Conservation (phyloP, 1,140 invertebrate genomes). For the Brachionus plicatilis region DNA sequence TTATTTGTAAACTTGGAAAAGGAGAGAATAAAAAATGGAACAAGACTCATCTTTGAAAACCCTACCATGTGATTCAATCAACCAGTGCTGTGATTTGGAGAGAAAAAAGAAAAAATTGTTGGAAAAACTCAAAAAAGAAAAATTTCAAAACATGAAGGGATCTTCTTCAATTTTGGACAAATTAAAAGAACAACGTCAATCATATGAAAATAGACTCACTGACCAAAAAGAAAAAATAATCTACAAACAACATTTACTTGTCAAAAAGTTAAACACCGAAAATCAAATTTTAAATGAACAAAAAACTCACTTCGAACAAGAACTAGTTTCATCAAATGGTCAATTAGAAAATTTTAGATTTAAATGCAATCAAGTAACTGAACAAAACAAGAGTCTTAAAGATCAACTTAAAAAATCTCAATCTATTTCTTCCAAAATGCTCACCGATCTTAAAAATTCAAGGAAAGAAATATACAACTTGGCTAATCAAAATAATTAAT, state of each 20-base stretch:
- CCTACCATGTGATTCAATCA: neutral
- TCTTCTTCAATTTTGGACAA: neutral
- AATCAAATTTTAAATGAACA: neutral
- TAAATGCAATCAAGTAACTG: neutral
- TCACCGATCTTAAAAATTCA: neutral
- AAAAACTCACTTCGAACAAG: neutral
- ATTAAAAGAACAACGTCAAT: neutral
- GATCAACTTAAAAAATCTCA: neutral
- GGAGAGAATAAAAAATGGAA: neutral
- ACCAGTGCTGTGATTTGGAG: neutral
- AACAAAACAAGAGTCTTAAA: neutral
- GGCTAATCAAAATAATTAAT: neutral
- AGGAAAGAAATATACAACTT: neutral
- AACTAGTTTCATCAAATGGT: neutral
- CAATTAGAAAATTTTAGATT: neutral
- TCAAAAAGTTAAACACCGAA: neutral
- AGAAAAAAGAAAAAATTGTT: neutral
- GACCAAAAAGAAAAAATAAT: neutral
- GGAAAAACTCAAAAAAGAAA: neutral
- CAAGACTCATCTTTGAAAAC: neutral
- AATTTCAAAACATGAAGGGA: conserved; percentile 1
- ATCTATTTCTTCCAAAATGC: neutral
- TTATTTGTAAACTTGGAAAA: neutral
- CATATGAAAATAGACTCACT: neutral
- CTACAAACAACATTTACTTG: neutral